Conservation (phyloP, 2,113 vertebrate species). For the Menidia beryllina region DNA sequence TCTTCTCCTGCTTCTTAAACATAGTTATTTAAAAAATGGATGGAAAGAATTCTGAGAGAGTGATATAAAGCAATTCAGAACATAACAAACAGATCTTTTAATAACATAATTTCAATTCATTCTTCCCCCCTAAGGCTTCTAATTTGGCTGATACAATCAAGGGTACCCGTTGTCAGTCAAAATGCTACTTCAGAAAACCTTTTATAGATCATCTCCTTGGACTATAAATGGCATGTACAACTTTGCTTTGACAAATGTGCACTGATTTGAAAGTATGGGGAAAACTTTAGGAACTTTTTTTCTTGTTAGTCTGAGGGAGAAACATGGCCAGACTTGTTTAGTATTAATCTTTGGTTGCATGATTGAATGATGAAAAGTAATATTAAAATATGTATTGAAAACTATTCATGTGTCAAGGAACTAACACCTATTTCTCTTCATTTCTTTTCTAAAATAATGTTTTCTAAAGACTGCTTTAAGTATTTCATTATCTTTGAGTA, state of each 20-base stretch:
- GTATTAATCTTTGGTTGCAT: slow-evolving; percentile 9
- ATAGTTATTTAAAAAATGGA: neutral
- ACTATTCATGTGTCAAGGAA: no score
- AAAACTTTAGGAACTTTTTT: neutral
- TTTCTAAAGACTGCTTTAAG: no score
- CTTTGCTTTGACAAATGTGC: neutral
- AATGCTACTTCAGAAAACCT: neutral
- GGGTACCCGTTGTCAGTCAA: neutral
- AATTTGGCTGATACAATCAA: slow-evolving; percentile 4
- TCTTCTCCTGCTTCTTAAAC: no score
- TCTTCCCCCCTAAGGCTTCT: neutral
- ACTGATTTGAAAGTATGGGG: slow-evolving; percentile 8
- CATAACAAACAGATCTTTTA: neutral
- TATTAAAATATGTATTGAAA: neutral
- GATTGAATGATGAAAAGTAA: slow-evolving; percentile 16
- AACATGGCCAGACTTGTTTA: neutral
- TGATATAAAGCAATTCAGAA: no score
- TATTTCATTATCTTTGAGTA: no score
- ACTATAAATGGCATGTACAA: neutral
- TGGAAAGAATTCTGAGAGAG: neutral
- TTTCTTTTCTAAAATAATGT: slow-evolving; percentile 5
- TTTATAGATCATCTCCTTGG: neutral
- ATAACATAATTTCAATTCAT: neutral
- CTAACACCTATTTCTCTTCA: neutral
- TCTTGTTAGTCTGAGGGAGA: neutral